Evolutionary conservation across 1,140 invertebrate species (phyloP).

Genomic region (Calliopsis andreniformis): DNA sequence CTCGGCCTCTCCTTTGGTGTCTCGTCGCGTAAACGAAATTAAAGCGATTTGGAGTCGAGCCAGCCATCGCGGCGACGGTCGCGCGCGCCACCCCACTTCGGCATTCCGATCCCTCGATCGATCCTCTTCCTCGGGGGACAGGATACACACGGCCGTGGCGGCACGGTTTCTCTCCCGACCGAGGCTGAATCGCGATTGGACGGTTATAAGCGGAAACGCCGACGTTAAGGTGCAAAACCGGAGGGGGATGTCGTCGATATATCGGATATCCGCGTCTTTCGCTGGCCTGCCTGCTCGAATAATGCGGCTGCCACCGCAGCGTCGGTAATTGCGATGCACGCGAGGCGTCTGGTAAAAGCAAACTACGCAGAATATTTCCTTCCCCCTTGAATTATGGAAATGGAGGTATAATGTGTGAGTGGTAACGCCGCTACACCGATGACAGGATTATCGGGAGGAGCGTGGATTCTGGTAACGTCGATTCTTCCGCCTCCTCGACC

Average conservation of each 20-base stretch:
- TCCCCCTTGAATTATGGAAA: neutral
- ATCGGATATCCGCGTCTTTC: slow-evolving; percentile 48
- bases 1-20: slow-evolving; percentile 4
- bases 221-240: slow-evolving; percentile 42
- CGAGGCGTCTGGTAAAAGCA: neutral
- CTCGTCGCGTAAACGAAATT: slow-evolving; percentile 74
- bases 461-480: no score
- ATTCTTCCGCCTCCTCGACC: no score
- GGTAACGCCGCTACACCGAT: no score
- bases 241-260: slow-evolving; percentile 34
- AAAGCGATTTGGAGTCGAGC: slow-evolving; percentile 75
- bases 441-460: no score
- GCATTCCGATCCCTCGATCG: slow-evolving; percentile 68
- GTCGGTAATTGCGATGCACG: neutral
- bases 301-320: neutral
- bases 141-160: slow-evolving; percentile 18
- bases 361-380: neutral
- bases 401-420: no score
- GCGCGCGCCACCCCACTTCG: slow-evolving; percentile 54
- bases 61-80: slow-evolving; percentile 68
- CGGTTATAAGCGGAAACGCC: slow-evolving; percentile 61
- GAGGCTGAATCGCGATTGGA: slow-evolving; percentile 57
- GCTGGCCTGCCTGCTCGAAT: neutral
- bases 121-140: slow-evolving; percentile 55
- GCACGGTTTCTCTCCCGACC: slow-evolving; percentile 1